Evolutionary conservation across 2,888 invertebrate genomes (phyloP).

Genomic region (Synanthedon vespiformis): DNA sequence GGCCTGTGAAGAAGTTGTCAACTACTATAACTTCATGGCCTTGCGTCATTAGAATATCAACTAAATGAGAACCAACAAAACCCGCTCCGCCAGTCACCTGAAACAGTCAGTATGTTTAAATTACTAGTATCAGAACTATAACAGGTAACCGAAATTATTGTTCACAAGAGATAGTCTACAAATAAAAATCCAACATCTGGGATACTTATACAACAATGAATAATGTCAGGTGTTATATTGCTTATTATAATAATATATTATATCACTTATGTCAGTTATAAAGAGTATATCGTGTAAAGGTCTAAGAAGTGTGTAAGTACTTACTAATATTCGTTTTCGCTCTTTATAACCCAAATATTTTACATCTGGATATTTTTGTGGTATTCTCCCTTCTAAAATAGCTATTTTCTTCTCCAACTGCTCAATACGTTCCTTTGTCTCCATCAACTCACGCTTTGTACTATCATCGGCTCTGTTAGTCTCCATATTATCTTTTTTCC

Average conservation of each 20-base stretch:
- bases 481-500: conserved; percentile 22
- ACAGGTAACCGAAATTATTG: too few species aligned
- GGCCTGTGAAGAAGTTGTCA: conserved; percentile 98
- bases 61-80: conserved; percentile 98
- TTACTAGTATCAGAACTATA: too few species aligned
- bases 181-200: too few species aligned
- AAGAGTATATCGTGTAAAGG: neutral
- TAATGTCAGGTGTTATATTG: too few species aligned
- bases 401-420: conserved; percentile 80
- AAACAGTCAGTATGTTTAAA: conserved; percentile 8
- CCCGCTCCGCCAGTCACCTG: conserved; percentile 96
- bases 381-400: conserved; percentile 77
- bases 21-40: conserved; percentile 97
- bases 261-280: too few species aligned
- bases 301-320: conserved; percentile 11
- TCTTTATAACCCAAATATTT: conserved; percentile 92
- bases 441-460: conserved; percentile 64
- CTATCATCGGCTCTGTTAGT: conserved; percentile 22
- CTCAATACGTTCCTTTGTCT: conserved; percentile 74
- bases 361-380: conserved; percentile 90
- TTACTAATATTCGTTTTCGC: conserved; percentile 90
- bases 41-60: conserved; percentile 93
- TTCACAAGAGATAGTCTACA: too few species aligned
- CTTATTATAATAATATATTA: too few species aligned
- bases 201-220: too few species aligned